Evolutionary conservation across 1,140 invertebrate genomes (phyloP).

Genomic region (Gerris buenoi): DNA sequence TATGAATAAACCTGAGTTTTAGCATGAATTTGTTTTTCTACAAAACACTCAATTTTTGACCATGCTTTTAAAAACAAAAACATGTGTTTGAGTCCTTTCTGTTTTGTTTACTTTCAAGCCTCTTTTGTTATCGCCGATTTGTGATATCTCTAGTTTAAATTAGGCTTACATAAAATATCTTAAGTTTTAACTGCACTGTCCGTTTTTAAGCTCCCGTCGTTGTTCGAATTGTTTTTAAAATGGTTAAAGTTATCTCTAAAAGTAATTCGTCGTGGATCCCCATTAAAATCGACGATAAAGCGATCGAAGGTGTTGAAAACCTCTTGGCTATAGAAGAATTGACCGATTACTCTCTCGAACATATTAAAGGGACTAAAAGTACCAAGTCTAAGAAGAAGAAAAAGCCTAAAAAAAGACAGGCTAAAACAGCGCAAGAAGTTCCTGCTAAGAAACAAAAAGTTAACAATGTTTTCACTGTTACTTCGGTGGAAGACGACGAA

Average conservation of each 20-base stretch:
- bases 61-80: no score
- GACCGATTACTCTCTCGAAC: slow-evolving; percentile 9
- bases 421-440: not conserved
- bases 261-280: not conserved
- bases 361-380: not conserved
- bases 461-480: not conserved
- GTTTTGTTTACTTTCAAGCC: no score
- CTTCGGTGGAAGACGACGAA: slow-evolving; percentile 1
- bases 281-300: not conserved
- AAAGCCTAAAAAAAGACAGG: slow-evolving; percentile 6
- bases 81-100: no score
- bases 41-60: no score
- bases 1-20: no score
- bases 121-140: no score
- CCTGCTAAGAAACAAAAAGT: not conserved
- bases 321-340: slow-evolving; percentile 12
- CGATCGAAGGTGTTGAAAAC: slow-evolving; percentile 6
- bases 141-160: no score
- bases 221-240: not conserved
- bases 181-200: no score
- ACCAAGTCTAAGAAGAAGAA: not conserved
- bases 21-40: no score
- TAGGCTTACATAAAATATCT: no score
- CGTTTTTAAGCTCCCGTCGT: no score
- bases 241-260: not conserved